Percentiles rank a stretch among this genome's conserved stretches.
phyloP scores from a whole-genome alignment of 2,113 vertebrate species.

The Proterorhinus semilunaris region DNA sequence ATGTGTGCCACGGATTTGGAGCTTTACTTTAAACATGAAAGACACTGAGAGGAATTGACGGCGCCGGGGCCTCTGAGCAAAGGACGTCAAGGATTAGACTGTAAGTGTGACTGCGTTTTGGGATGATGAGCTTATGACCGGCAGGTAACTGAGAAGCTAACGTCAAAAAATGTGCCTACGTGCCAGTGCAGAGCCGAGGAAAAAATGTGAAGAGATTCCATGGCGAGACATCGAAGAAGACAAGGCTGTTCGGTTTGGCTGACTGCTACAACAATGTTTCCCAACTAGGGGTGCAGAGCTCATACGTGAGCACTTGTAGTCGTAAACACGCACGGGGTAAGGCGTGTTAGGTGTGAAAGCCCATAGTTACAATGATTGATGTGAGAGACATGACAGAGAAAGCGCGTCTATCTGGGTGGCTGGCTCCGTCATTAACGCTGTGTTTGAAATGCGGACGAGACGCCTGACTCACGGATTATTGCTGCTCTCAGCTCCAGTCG shows the following conservation, averaged over 20 bases:
- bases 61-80: slow-evolving; percentile 16
- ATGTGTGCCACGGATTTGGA: slow-evolving; percentile 7
- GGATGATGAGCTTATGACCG: slow-evolving; percentile 59
- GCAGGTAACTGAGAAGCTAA: slow-evolving; percentile 39
- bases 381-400: slow-evolving; percentile 28
- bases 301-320: too few relatives aligned
- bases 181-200: slow-evolving; percentile 16
- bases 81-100: slow-evolving; percentile 44
- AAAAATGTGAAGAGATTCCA: slow-evolving; percentile 27
- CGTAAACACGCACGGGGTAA: too few relatives aligned
- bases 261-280: background rate
- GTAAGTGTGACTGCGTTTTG: slow-evolving; percentile 45
- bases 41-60: slow-evolving; percentile 23
- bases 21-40: slow-evolving; percentile 11
- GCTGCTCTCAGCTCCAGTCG: slow-evolving; percentile 48
- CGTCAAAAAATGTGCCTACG: slow-evolving; percentile 33
- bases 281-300: too few relatives aligned
- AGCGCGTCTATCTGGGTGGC: background rate
- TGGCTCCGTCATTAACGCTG: slow-evolving; percentile 36
- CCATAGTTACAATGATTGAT: slow-evolving; percentile 46
- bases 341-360: slow-evolving; percentile 7
- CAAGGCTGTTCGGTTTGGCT: slow-evolving; percentile 11
- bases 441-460: slow-evolving; percentile 54
- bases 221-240: slow-evolving; percentile 45
- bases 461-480: slow-evolving; percentile 66